Conservation (phyloP, 2,113 vertebrate species). For the Reinhardtius hippoglossoides region DNA sequence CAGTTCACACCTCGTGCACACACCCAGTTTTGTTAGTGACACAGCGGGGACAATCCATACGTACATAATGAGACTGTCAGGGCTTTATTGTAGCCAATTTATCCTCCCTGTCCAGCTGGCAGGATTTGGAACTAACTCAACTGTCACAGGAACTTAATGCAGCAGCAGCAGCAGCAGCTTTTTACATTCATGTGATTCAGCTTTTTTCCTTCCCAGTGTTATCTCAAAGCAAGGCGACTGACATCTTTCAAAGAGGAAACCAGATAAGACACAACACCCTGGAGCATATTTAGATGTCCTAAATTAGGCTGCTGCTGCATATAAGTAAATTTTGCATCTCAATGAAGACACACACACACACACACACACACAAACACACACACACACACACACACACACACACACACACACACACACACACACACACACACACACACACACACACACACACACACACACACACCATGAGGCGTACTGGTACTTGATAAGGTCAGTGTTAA, state of each 20-base stretch:
- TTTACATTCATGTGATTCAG: slow-evolving; percentile 39
- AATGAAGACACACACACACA: neutral
- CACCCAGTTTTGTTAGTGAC: slow-evolving; percentile 65
- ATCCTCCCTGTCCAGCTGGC: slow-evolving; percentile 15
- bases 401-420: too few relatives aligned
- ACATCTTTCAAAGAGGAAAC: slow-evolving; percentile 43
- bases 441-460: too few relatives aligned
- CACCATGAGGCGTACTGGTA: neutral
- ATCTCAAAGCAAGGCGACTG: slow-evolving; percentile 52
- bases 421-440: too few relatives aligned
- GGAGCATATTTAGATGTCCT: slow-evolving; percentile 40
- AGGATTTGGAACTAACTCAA: slow-evolving; percentile 38
- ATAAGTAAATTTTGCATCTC: slow-evolving; percentile 31
- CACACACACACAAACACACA: too few relatives aligned
- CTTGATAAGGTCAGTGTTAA: neutral
- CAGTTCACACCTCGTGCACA: slow-evolving; percentile 59
- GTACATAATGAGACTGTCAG: slow-evolving; percentile 60
- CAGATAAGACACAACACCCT: slow-evolving; percentile 51
- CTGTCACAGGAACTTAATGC: slow-evolving; percentile 28
- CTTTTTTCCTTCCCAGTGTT: neutral
- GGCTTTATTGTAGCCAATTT: slow-evolving; percentile 28
- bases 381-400: too few relatives aligned
- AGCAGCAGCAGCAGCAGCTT: neutral
- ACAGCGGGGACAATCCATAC: slow-evolving; percentile 44
- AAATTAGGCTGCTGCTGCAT: slow-evolving; percentile 22